These are phyloP conservation scores for Amiota communis DNA, from an alignment of 2,888 invertebrate genomes.

Conservation along the genomic window DNA sequence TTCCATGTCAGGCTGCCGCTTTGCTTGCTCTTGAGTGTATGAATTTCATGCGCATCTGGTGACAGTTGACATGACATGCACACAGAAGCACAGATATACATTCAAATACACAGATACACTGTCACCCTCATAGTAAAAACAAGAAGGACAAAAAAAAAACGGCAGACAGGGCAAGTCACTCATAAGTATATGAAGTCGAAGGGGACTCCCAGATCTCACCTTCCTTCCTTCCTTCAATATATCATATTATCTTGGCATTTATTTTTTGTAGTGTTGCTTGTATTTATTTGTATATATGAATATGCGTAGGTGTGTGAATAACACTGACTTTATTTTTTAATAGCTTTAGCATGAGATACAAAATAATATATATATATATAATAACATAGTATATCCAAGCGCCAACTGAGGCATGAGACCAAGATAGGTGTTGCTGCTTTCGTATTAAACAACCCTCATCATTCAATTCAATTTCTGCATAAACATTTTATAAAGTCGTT, in stretches of 20 bases:
- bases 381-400: too few species aligned
- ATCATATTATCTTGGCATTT: slow-evolving; percentile 19
- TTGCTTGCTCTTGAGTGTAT: slow-evolving; percentile 49
- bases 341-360: slow-evolving; percentile 21
- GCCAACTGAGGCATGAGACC: too few species aligned
- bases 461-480: slow-evolving; percentile 60
- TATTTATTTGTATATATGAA: not conserved
- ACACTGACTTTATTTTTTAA: slow-evolving; percentile 46
- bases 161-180: too few species aligned
- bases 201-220: not conserved
- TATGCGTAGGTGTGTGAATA: slow-evolving; percentile 26
- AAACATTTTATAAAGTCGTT: slow-evolving; percentile 57
- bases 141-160: too few species aligned
- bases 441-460: slow-evolving; percentile 23
- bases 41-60: slow-evolving; percentile 59
- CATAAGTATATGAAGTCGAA: too few species aligned
- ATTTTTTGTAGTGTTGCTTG: slow-evolving; percentile 34
- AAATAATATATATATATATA: not conserved
- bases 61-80: slow-evolving; percentile 57
- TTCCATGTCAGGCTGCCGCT: slow-evolving; percentile 38
- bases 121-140: not conserved
- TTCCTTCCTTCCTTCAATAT: not conserved
- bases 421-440: too few species aligned
- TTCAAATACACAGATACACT: not conserved
- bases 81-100: not conserved